These are phyloP conservation scores for Diadumene lineata DNA, from an alignment of 92 coral and sea anemone genomes.

Conservation along the genomic window DNA sequence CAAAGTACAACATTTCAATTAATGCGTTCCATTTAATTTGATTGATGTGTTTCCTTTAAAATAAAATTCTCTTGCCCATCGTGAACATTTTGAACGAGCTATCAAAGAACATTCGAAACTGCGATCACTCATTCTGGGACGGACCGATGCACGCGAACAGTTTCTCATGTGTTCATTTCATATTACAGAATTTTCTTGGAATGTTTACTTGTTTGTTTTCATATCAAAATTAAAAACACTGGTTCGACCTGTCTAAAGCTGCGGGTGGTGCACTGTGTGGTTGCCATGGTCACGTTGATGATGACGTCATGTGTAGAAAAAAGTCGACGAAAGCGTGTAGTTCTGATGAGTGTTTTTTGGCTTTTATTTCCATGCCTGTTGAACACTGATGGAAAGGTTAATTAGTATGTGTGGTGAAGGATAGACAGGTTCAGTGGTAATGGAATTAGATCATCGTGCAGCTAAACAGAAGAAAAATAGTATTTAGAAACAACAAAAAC, in stretches of 20 bases:
- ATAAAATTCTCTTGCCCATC: not conserved
- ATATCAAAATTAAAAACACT: slow-evolving; percentile 12
- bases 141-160: slow-evolving; percentile 40
- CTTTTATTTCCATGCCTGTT: slow-evolving; percentile 1
- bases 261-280: slow-evolving; percentile 21
- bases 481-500: not conserved
- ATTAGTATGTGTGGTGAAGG: not conserved
- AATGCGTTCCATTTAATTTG: not conserved
- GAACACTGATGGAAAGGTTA: not conserved
- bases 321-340: not conserved
- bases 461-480: not conserved
- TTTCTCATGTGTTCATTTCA: slow-evolving; percentile 11
- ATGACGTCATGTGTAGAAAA: slow-evolving; percentile 16
- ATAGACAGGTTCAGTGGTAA: not conserved
- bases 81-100: not conserved
- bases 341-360: not conserved
- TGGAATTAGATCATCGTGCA: slow-evolving; percentile 6
- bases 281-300: slow-evolving; percentile 25
- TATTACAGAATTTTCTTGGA: slow-evolving; percentile 49
- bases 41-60: not conserved
- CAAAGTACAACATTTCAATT: not conserved
- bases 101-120: slow-evolving; percentile 1
- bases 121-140: not conserved
- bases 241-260: slow-evolving; percentile 13
- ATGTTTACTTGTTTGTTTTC: slow-evolving; percentile 28